Conservation (phyloP, 2,888 invertebrate species). For the Melanargia galathea region DNA sequence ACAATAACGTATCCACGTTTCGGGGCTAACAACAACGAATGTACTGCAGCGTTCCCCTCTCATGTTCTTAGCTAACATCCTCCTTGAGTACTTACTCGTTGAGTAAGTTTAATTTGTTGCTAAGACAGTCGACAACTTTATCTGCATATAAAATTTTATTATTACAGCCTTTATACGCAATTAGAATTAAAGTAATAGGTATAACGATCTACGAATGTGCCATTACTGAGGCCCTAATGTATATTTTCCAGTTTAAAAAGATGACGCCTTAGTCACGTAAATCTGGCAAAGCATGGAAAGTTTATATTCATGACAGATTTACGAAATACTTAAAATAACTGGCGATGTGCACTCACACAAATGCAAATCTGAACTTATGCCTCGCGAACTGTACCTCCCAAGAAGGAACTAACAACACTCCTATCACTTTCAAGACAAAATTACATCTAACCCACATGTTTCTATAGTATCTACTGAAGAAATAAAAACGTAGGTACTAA, state of each 20-base stretch:
- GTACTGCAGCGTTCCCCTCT: slow-evolving; percentile 54
- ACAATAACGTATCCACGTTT: slow-evolving; percentile 69
- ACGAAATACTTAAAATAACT: too few relatives aligned
- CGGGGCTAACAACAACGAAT: slow-evolving; percentile 71
- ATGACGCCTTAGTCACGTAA: too few relatives aligned
- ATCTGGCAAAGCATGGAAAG: too few relatives aligned
- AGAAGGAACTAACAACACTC: too few relatives aligned
- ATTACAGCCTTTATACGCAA: slow-evolving; percentile 2
- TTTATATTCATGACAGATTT: too few relatives aligned
- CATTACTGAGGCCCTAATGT: neutral
- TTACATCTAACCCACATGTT: neutral
- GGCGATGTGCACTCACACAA: too few relatives aligned
- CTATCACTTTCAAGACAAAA: slow-evolving; percentile 1
- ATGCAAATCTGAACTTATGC: too few relatives aligned
- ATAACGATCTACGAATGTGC: neutral
- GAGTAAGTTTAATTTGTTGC: slow-evolving; percentile 27
- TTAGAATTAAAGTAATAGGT: slow-evolving; percentile 1
- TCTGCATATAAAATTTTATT: slow-evolving; percentile 16
- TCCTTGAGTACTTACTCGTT: slow-evolving; percentile 15
- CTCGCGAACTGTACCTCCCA: too few relatives aligned
- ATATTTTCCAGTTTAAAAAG: too few relatives aligned
- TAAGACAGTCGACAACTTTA: slow-evolving; percentile 1
- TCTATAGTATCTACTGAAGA: neutral
- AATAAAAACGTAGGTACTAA: slow-evolving; percentile 19
- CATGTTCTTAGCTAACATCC: slow-evolving; percentile 38